These are phyloP conservation scores for Typhlichthys eigenmanni DNA, from an alignment of 2,797 vertebrate species.

Conservation along the genomic window DNA sequence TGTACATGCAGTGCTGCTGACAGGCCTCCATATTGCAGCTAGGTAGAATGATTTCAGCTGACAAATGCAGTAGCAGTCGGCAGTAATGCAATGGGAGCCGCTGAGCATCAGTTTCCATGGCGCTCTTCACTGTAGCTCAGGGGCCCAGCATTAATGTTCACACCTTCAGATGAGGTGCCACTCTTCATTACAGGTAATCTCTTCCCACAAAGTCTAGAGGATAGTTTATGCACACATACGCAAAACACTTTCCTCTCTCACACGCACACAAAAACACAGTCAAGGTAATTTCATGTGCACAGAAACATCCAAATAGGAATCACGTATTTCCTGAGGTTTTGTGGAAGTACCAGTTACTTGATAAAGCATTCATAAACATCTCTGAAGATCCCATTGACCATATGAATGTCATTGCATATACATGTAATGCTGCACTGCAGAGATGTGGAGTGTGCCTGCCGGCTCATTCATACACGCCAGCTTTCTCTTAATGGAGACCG, in stretches of 20 bases:
- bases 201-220: constrained; percentile 14
- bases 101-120: not conserved
- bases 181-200: constrained; percentile 46
- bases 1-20: too few relatives aligned
- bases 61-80: too few relatives aligned
- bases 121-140: constrained; percentile 12
- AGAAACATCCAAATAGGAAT: too few relatives aligned
- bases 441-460: constrained; percentile 1
- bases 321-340: too few relatives aligned
- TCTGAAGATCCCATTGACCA: not conserved
- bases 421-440: not conserved
- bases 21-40: too few relatives aligned
- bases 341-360: too few relatives aligned
- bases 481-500: not conserved
- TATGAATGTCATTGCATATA: not conserved
- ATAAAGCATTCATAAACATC: too few relatives aligned
- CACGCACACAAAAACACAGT: not conserved
- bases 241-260: not conserved
- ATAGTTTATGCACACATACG: not conserved
- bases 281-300: not conserved
- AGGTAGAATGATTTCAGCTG: too few relatives aligned
- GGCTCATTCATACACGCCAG: constrained; percentile 5
- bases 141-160: constrained; percentile 14
- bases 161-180: constrained; percentile 60
- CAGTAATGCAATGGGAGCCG: too few relatives aligned